These are phyloP conservation scores for Andricus curvator DNA, from an alignment of 2,888 invertebrate genomes.

Conservation along the genomic window DNA sequence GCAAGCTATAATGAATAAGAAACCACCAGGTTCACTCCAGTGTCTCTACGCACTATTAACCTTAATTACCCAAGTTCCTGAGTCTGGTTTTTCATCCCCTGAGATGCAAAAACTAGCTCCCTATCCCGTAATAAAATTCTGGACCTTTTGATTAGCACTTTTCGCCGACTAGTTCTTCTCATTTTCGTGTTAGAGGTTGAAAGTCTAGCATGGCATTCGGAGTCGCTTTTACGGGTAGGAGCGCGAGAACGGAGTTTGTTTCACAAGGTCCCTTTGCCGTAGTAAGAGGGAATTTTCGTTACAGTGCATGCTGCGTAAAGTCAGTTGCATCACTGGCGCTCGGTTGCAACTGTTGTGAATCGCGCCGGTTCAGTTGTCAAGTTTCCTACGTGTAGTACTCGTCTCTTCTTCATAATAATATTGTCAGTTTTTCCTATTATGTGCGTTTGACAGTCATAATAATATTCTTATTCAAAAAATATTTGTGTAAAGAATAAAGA, in stretches of 20 bases:
- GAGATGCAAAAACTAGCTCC: background rate
- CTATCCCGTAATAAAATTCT: background rate
- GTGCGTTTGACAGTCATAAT: background rate
- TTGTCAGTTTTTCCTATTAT: background rate
- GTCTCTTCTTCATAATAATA: background rate
- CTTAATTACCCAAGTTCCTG: background rate
- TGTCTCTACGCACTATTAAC: background rate
- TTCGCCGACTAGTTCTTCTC: constrained; percentile 17
- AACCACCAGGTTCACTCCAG: background rate
- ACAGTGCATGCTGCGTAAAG: constrained; percentile 56
- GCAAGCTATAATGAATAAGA: background rate
- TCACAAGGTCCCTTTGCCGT: constrained; percentile 58
- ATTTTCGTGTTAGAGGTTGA: background rate
- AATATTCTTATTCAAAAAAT: background rate
- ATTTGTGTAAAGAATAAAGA: background rate
- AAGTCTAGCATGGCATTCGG: constrained; percentile 15
- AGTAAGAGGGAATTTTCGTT: constrained; percentile 61
- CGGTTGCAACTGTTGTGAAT: constrained; percentile 53
- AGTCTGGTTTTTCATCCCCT: background rate
- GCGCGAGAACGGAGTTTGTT: constrained; percentile 48
- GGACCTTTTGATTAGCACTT: constrained; percentile 9
- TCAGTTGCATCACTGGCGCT: constrained; percentile 64
- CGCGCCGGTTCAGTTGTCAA: constrained; percentile 45
- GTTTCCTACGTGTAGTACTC: background rate
- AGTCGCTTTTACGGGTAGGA: constrained; percentile 30